phyloP scores from a whole-genome alignment of 2,888 invertebrate species.

The Pristionchus fissidentatus region DNA sequence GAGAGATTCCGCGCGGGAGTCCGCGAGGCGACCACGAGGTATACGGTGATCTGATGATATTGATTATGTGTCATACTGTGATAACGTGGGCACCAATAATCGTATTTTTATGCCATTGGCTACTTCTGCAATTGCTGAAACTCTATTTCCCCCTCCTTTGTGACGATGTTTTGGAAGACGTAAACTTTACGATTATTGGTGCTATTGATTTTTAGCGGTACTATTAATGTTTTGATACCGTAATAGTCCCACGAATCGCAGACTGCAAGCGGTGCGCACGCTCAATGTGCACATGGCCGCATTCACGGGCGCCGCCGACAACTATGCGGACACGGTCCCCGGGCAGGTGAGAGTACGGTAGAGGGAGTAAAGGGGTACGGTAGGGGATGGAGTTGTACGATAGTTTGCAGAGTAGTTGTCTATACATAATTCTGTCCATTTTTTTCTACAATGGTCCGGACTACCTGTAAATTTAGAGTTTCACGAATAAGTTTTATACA shows the following conservation, averaged over 20 bases:
- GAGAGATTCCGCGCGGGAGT: slow-evolving; percentile 64
- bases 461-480: no score
- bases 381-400: background rate
- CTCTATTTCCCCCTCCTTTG: no score
- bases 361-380: background rate
- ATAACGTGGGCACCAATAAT: background rate
- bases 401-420: no score
- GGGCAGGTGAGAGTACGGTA: slow-evolving; percentile 12
- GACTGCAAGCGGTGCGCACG: slow-evolving; percentile 45
- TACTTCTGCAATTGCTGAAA: background rate
- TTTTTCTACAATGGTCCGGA: no score
- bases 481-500: no score
- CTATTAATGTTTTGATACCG: background rate
- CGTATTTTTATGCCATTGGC: background rate
- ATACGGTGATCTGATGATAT: background rate
- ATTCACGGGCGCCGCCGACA: background rate
- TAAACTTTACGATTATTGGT: no score
- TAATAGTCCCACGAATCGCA: background rate
- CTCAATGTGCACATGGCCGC: slow-evolving; percentile 43
- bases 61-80: background rate
- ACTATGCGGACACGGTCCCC: background rate
- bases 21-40: slow-evolving; percentile 58
- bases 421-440: no score
- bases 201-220: no score
- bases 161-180: no score